These are phyloP conservation scores for Malthinus flaveolus DNA, from an alignment of 2,888 invertebrate species.

Conservation along the genomic window DNA sequence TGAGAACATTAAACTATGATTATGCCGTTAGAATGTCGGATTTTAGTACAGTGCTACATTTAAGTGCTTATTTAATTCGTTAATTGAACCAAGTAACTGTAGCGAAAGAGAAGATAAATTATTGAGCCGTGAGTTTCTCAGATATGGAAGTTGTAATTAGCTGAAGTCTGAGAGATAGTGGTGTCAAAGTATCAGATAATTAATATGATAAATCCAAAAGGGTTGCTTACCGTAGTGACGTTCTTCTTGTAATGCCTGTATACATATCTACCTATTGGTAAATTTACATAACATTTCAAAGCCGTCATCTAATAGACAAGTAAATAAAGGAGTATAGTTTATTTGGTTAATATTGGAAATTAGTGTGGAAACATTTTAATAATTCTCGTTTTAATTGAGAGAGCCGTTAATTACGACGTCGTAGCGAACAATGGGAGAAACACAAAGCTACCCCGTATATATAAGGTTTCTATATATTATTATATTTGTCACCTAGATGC, in stretches of 20 bases:
- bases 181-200: conserved; percentile 39
- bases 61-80: conserved; percentile 26
- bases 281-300: no score
- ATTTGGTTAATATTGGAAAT: no score
- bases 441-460: no score
- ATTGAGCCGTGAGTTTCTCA: conserved; percentile 33
- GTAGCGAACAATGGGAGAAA: no score
- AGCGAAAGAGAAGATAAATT: conserved; percentile 33
- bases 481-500: no score
- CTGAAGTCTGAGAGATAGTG: conserved; percentile 34
- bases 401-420: no score
- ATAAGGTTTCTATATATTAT: no score
- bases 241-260: background rate
- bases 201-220: conserved; percentile 38
- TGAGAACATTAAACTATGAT: conserved; percentile 13
- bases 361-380: no score
- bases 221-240: conserved; percentile 1
- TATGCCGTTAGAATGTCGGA: conserved; percentile 11
- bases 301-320: no score
- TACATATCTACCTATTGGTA: background rate
- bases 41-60: conserved; percentile 9
- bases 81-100: conserved; percentile 24
- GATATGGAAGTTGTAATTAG: conserved; percentile 38
- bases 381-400: no score
- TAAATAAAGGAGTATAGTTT: no score